Conservation (phyloP, 1,140 invertebrate genomes). For the Agraylea sexmaculata region DNA sequence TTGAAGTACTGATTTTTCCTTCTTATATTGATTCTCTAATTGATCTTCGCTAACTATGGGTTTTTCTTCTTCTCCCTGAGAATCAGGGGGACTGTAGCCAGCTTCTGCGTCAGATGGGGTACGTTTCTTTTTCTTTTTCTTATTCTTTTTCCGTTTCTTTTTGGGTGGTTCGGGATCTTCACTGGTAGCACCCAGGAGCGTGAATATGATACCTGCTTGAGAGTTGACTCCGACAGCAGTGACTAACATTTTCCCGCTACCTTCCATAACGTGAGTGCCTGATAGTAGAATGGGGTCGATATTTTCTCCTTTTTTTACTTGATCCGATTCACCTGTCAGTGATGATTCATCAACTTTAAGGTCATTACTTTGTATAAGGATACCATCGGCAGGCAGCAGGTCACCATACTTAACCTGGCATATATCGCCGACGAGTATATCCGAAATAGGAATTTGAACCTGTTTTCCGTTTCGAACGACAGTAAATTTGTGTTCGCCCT, state of each 20-base stretch:
- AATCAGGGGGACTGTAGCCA: not conserved
- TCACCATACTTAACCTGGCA: constrained; percentile 53
- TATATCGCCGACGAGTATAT: constrained; percentile 57
- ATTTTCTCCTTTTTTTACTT: constrained; percentile 53
- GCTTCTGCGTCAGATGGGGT: constrained; percentile 21
- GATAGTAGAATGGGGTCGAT: constrained; percentile 53
- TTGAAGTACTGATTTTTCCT: constrained; percentile 65
- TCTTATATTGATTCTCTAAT: constrained; percentile 23
- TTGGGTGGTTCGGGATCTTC: constrained; percentile 34
- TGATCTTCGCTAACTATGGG: constrained; percentile 13
- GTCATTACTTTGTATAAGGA: constrained; percentile 60
- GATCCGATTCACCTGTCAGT: constrained; percentile 62
- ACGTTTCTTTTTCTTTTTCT: constrained; percentile 20
- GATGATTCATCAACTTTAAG: constrained; percentile 63
- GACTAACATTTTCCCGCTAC: constrained; percentile 72
- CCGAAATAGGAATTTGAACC: constrained; percentile 48
- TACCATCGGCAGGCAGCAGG: constrained; percentile 57
- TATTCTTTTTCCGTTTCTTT: constrained; percentile 15
- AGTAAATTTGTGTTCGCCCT: constrained; percentile 55
- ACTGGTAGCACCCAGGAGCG: constrained; percentile 38
- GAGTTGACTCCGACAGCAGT: constrained; percentile 73
- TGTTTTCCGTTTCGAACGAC: constrained; percentile 50
- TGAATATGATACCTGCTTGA: constrained; percentile 74
- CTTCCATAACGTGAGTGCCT: constrained; percentile 53
- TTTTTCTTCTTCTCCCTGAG: constrained; percentile 19